A percentile compares a stretch with the other conserved stretches of the same genome.
phyloP scores from a whole-genome alignment of 2,113 vertebrate species.

The Pterocles burchelli region DNA sequence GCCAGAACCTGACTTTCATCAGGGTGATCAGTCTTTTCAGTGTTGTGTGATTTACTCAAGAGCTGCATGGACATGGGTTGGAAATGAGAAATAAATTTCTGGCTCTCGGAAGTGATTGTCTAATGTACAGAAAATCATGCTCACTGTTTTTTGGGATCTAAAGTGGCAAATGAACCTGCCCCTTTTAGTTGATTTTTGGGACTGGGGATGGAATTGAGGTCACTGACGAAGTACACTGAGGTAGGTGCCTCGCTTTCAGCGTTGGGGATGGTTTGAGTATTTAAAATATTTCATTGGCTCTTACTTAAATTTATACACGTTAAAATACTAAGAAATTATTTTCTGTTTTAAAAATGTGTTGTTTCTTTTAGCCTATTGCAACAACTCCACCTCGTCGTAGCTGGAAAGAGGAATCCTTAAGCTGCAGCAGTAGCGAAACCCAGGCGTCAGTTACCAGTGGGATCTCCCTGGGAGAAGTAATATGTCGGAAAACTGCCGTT shows the following conservation, averaged over 20 bases:
- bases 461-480: constrained; percentile 57
- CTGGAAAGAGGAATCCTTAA: not conserved
- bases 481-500: not conserved
- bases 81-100: not conserved
- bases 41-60: not conserved
- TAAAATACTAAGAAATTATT: not conserved
- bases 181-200: not conserved
- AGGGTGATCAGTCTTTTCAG: not conserved
- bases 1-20: not conserved
- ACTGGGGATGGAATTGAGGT: not conserved
- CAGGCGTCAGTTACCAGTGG: constrained; percentile 25
- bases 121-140: not conserved
- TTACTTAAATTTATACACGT: not conserved
- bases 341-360: not conserved
- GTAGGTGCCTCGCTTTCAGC: accelerated
- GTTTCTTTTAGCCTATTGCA: constrained; percentile 26
- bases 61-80: not conserved
- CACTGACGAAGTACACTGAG: accelerated
- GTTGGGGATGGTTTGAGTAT: accelerated
- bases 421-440: constrained; percentile 42
- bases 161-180: not conserved
- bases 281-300: accelerated
- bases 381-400: not conserved
- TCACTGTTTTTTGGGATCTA: not conserved
- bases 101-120: not conserved